These are phyloP conservation scores for Drosophila quasianomalipes DNA, from an alignment of 2,888 invertebrate genomes.

Conservation along the genomic window DNA sequence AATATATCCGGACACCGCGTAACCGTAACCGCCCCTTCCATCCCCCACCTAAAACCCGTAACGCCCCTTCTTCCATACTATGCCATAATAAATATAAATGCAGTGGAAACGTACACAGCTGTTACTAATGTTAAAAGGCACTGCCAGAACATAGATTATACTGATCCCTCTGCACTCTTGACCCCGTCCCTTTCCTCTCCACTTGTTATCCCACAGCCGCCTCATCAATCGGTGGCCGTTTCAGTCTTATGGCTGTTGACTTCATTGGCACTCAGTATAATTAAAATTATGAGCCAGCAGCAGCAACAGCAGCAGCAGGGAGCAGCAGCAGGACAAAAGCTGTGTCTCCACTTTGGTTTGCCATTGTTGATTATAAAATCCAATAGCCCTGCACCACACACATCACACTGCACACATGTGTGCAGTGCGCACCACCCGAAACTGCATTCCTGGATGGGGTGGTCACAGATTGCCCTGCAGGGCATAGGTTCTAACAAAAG, in stretches of 20 bases:
- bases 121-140: slow-evolving; percentile 74
- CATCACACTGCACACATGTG: slow-evolving; percentile 55
- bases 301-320: slow-evolving; percentile 28
- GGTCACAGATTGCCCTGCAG: slow-evolving; percentile 37
- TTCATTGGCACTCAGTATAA: slow-evolving; percentile 82
- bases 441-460: slow-evolving; percentile 29
- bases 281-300: slow-evolving; percentile 78
- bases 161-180: slow-evolving; percentile 30
- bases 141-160: slow-evolving; percentile 49
- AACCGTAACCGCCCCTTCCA: slow-evolving; percentile 51
- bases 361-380: slow-evolving; percentile 78
- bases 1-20: slow-evolving; percentile 74
- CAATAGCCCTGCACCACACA: slow-evolving; percentile 50
- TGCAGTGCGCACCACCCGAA: slow-evolving; percentile 16
- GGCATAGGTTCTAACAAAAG: slow-evolving; percentile 52
- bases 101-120: slow-evolving; percentile 75
- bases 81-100: slow-evolving; percentile 75
- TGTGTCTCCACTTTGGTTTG: slow-evolving; percentile 59
- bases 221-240: slow-evolving; percentile 71
- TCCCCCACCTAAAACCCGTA: slow-evolving; percentile 2
- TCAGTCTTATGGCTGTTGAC: slow-evolving; percentile 76
- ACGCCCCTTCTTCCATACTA: neutral
- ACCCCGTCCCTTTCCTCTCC: neutral
- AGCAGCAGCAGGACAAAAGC: slow-evolving; percentile 54
- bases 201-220: slow-evolving; percentile 22